A percentile compares a stretch with the other conserved stretches of the same genome.
Evolutionary conservation across 1,140 invertebrate species (phyloP).

Genomic region (Sitobion miscanthi): DNA sequence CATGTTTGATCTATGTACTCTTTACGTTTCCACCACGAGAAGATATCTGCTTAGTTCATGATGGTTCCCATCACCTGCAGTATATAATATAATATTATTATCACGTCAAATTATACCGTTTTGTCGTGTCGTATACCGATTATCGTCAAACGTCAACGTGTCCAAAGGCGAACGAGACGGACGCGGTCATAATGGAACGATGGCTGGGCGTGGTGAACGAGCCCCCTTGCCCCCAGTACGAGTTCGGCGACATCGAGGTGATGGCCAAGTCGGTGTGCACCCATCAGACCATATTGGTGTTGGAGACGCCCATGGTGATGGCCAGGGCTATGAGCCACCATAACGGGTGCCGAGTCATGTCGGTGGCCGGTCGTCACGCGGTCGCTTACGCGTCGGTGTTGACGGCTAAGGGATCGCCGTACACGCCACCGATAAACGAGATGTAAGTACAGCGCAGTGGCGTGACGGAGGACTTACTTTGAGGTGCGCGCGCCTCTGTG

Average conservation of each 20-base stretch:
- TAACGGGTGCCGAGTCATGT: conserved; percentile 39
- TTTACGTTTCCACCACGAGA: too few relatives aligned
- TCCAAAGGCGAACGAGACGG: conserved; percentile 50
- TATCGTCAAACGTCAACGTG: not conserved
- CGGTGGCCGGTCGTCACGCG: conserved; percentile 51
- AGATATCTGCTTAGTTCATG: too few relatives aligned
- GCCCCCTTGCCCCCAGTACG: conserved; percentile 42
- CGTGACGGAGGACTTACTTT: too few relatives aligned
- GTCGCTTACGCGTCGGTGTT: conserved; percentile 52
- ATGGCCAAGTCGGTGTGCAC: conserved; percentile 54
- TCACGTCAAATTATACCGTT: too few relatives aligned
- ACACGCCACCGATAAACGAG: conserved; percentile 30
- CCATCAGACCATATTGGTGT: conserved; percentile 22
- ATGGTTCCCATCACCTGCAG: too few relatives aligned
- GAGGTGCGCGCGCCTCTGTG: too few relatives aligned
- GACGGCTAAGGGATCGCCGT: conserved; percentile 45
- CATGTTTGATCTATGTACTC: too few relatives aligned
- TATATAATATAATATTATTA: too few relatives aligned
- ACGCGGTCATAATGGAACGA: conserved; percentile 30
- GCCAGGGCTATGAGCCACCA: conserved; percentile 33
- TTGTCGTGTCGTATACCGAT: too few relatives aligned
- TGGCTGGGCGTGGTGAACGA: conserved; percentile 56
- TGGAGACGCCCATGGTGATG: conserved; percentile 58
- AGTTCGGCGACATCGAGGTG: not conserved
- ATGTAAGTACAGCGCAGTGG: conserved; percentile 38